Conservation (phyloP, 2,797 vertebrate species). For the Nannoperca australis region DNA sequence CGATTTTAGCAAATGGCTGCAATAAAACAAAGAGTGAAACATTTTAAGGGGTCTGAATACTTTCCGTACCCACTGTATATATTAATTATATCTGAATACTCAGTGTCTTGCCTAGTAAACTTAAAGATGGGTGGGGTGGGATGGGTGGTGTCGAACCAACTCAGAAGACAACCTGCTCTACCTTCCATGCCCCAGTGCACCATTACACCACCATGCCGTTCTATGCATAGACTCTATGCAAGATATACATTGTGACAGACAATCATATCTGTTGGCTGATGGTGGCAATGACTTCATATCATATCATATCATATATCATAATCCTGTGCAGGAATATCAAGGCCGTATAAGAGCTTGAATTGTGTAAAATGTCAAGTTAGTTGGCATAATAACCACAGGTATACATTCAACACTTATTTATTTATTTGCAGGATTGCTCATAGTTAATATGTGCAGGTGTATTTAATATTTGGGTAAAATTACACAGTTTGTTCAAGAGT, state of each 20-base stretch:
- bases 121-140: too few species aligned
- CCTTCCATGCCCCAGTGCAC: too few species aligned
- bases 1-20: too few species aligned
- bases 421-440: neutral
- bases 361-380: neutral
- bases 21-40: too few species aligned
- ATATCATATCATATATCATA: neutral
- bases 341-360: neutral
- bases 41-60: too few species aligned
- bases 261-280: neutral
- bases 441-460: neutral
- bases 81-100: too few species aligned
- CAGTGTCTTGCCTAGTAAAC: too few species aligned
- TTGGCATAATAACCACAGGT: neutral
- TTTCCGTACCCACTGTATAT: too few species aligned
- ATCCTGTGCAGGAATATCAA: neutral
- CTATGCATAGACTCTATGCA: neutral
- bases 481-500: neutral
- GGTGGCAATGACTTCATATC: neutral
- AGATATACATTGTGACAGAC: neutral
- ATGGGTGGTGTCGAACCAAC: too few species aligned
- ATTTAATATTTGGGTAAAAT: neutral
- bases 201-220: too few species aligned
- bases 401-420: neutral
- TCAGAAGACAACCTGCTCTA: too few species aligned